Evolutionary conservation across 1,140 invertebrate species (phyloP).

Genomic region (Contarinia nasturtii): DNA sequence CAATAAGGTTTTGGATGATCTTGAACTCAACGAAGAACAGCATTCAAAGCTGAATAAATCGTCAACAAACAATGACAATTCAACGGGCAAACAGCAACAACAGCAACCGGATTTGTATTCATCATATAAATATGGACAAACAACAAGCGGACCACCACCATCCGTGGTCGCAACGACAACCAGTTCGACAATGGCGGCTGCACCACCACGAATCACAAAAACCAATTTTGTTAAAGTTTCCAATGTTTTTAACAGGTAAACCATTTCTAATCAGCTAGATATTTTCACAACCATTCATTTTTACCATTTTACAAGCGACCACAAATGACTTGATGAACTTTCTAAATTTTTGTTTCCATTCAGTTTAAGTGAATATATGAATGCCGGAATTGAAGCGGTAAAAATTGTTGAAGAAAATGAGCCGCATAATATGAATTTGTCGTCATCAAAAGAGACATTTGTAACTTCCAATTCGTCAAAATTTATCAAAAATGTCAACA

Average conservation of each 20-base stretch:
- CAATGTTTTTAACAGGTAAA: conserved; percentile 40
- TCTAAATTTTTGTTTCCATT: too few species aligned
- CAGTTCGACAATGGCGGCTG: conserved; percentile 3
- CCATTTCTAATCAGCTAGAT: too few species aligned
- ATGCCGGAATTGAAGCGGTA: conserved; percentile 1
- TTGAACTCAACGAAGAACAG: conserved; percentile 32
- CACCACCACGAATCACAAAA: conserved; percentile 2
- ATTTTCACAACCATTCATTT: too few species aligned
- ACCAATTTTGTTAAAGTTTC: conserved; percentile 20
- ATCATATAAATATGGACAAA: conserved; percentile 4
- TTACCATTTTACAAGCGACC: too few species aligned
- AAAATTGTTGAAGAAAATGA: neutral
- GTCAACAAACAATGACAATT: conserved; percentile 28
- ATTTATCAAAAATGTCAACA: neutral
- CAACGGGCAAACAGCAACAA: conserved; percentile 1
- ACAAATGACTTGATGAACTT: too few species aligned
- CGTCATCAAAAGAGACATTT: neutral
- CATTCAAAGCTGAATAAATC: conserved; percentile 11
- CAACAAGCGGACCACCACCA: conserved; percentile 2
- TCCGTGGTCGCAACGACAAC: neutral
- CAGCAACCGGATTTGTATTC: neutral
- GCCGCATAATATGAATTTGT: neutral
- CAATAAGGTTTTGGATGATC: conserved; percentile 73
- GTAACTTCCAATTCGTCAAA: neutral
- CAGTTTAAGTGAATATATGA: conserved; percentile 1